Percentiles rank a stretch among this genome's conserved stretches.
These are phyloP conservation scores for Paramacrobiotus metropolitanus DNA, from an alignment of 1,140 invertebrate genomes.

Conservation along the genomic window DNA sequence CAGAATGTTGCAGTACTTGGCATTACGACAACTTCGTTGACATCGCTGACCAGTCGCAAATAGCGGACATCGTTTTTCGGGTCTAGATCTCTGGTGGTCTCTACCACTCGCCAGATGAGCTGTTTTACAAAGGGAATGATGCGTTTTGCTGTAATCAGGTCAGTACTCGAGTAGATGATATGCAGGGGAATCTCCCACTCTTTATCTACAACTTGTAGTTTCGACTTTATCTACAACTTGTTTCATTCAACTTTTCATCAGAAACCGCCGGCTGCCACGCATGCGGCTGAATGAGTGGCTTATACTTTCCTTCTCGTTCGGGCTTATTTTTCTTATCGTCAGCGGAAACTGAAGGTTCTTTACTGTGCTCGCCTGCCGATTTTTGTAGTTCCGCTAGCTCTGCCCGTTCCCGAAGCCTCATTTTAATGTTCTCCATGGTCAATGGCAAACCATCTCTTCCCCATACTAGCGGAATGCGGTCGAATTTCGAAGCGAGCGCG, in stretches of 20 bases:
- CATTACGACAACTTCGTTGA: constrained; percentile 1
- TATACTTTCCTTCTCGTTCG: neutral
- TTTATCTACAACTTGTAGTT: neutral
- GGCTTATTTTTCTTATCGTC: neutral
- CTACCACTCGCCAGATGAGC: neutral
- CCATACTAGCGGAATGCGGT: neutral
- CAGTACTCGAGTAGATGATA: neutral
- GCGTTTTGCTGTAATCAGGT: neutral
- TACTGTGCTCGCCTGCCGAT: neutral
- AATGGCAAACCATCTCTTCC: neutral
- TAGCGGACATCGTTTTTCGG: neutral
- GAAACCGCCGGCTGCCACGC: neutral
- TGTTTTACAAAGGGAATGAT: neutral
- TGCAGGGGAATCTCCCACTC: neutral
- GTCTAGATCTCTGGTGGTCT: neutral
- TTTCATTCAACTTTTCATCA: neutral
- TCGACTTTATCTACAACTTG: neutral
- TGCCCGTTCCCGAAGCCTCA: neutral
- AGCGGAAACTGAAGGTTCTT: neutral
- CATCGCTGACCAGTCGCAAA: neutral
- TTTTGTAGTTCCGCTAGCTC: neutral
- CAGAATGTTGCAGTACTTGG: neutral
- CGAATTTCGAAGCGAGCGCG: neutral
- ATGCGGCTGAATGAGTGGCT: neutral
- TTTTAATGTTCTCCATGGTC: neutral